These are phyloP conservation scores for Apteryx owenii DNA, from an alignment of 2,113 vertebrate genomes.

Conservation along the genomic window DNA sequence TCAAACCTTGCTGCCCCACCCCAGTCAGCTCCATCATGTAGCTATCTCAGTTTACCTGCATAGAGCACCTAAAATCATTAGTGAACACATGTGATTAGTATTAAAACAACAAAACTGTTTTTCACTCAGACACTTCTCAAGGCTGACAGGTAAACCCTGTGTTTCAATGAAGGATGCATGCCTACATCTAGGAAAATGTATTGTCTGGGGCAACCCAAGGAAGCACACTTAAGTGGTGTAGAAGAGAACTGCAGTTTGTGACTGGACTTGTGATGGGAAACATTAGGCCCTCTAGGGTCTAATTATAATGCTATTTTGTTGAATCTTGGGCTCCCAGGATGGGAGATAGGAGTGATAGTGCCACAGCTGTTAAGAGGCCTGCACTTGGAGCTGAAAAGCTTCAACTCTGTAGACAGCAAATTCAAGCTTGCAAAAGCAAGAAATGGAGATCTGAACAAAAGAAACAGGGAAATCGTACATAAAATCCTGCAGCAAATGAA, in stretches of 20 bases:
- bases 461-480: not conserved
- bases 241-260: not conserved
- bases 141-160: not conserved
- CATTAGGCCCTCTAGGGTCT: not conserved
- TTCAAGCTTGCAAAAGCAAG: not conserved
- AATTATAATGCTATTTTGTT: not conserved
- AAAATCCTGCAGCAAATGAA: not conserved
- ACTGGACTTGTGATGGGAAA: not conserved
- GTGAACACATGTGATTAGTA: not conserved
- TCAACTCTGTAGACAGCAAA: not conserved
- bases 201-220: not conserved
- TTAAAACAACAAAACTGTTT: not conserved
- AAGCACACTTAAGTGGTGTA: not conserved
- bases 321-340: not conserved
- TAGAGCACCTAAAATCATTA: not conserved
- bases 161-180: not conserved
- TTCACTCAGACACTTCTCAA: not conserved
- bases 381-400: not conserved
- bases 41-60: not conserved
- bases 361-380: not conserved
- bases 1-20: not conserved
- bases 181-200: not conserved
- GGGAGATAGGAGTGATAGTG: not conserved
- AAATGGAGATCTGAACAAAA: not conserved
- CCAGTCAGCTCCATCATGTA: not conserved